Evolutionary conservation across 2,888 invertebrate genomes (phyloP), one percentile per base, ranked within the genome.

Genomic region (Lasioglossum pauxillum): DNA sequence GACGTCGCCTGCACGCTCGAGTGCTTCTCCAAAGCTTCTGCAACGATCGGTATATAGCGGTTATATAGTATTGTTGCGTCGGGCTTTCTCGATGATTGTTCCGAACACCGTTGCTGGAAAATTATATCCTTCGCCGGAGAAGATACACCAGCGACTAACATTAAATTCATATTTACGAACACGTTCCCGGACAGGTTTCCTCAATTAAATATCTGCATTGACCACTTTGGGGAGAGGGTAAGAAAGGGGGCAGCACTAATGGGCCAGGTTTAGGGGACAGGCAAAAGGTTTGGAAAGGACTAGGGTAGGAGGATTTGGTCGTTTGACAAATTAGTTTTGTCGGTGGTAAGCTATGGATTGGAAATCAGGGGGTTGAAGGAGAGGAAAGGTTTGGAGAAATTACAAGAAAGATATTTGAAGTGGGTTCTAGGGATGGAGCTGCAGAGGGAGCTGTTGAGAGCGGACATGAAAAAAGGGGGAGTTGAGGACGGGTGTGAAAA

Each of bases 1-100:
- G 94, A 91, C 76, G 92, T 88, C 35, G 83, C 84, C 44, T 85
- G 89, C 85, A 87, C 80, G 79, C 87, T 85, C 81, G 82, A 38
- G 57, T 78, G 75, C 83, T 86, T 83, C 80, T 90, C 91, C 64
- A 76, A 60, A 49, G 44, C 80, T 64, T 90, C 91, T 92, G 81
- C n/a, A 83, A 84, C 35, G 64, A 76, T 69, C 72, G 67, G 78
- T 76, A 19, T 75, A 23, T 31, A 31, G 31, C 31, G 31, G 31
- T 31, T 31, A 31, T 38, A 53, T 12, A 53, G 27, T 69, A 69
- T 69, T 23, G 69, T 69, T 38, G 35, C 4, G 19, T 35, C 67
- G 16, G 12, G 31, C 31, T 64, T 14, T 16, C 16, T 2, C 31
- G 64, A 64, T 64, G 14, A 60, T 27, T 27, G 14, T 60, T 14